These are phyloP conservation scores for Tupiocoris notatus DNA, from an alignment of 2,888 invertebrate species.

Conservation along the genomic window DNA sequence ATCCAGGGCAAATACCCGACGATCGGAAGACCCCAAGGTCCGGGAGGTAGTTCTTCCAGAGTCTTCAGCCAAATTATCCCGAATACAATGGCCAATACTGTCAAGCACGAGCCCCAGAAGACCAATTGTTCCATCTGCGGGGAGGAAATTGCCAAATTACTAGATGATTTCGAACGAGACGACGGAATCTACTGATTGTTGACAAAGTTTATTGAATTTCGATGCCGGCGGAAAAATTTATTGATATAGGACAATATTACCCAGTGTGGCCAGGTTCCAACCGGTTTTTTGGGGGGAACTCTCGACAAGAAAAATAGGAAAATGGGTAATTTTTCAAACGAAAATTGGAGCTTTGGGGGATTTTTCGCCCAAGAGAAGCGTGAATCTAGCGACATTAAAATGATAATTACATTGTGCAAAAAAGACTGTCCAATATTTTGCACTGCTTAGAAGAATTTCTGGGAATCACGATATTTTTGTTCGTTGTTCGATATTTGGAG, in stretches of 20 bases:
- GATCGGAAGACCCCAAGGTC: slow-evolving; percentile 75
- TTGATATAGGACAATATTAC: neutral
- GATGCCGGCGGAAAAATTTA: neutral
- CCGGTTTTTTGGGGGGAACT: neutral
- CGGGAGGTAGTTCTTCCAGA: slow-evolving; percentile 64
- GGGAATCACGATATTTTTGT: too few relatives aligned
- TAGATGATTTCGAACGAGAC: too few relatives aligned
- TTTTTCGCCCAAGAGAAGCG: too few relatives aligned
- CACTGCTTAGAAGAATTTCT: too few relatives aligned
- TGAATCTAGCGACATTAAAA: too few relatives aligned
- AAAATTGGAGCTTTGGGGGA: too few relatives aligned
- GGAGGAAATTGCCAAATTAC: too few relatives aligned
- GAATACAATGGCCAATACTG: slow-evolving; percentile 1
- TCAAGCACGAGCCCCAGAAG: slow-evolving; percentile 27
- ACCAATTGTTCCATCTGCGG: slow-evolving; percentile 25
- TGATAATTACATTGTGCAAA: too few relatives aligned
- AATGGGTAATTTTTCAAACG: too few relatives aligned
- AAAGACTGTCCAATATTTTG: too few relatives aligned
- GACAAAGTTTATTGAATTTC: neutral
- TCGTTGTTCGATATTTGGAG: too few relatives aligned
- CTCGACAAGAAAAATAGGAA: too few relatives aligned
- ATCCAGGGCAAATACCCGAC: slow-evolving; percentile 77
- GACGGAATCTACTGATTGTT: neutral
- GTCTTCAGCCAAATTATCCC: slow-evolving; percentile 12
- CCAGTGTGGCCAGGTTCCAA: neutral